phyloP scores from a whole-genome alignment of 2,113 vertebrate genomes.

The Mastomys coucha region DNA sequence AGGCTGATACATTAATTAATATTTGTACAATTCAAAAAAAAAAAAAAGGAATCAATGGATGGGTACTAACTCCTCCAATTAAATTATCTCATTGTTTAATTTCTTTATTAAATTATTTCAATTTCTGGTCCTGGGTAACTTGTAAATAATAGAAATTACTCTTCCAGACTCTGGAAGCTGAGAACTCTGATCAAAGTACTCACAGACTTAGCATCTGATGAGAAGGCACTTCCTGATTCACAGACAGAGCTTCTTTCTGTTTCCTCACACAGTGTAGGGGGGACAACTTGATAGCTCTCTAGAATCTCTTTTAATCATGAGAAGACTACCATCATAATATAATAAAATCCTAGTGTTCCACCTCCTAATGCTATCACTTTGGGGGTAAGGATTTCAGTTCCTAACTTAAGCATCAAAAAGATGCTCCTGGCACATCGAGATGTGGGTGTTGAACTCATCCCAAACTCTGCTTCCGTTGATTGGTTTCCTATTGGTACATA shows the following conservation, averaged over 20 bases:
- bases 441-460: fast-evolving
- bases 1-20: neutral
- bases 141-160: neutral
- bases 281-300: too few species aligned
- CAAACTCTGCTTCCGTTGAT: neutral
- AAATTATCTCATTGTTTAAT: neutral
- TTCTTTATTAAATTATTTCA: neutral
- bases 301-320: neutral
- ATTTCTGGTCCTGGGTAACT: neutral
- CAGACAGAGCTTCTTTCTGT: neutral
- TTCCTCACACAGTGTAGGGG: neutral
- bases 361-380: neutral
- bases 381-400: neutral
- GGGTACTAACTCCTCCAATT: neutral
- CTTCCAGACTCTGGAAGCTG: neutral
- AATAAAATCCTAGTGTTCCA: neutral
- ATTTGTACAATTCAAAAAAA: neutral
- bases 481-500: neutral
- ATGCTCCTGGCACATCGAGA: neutral
- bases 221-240: neutral
- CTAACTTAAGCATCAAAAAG: neutral
- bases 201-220: neutral
- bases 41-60: neutral
- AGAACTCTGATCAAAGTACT: neutral
- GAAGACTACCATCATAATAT: too few species aligned